Conservation (phyloP, 2,888 invertebrate species). For the Pelosia muscerda region DNA sequence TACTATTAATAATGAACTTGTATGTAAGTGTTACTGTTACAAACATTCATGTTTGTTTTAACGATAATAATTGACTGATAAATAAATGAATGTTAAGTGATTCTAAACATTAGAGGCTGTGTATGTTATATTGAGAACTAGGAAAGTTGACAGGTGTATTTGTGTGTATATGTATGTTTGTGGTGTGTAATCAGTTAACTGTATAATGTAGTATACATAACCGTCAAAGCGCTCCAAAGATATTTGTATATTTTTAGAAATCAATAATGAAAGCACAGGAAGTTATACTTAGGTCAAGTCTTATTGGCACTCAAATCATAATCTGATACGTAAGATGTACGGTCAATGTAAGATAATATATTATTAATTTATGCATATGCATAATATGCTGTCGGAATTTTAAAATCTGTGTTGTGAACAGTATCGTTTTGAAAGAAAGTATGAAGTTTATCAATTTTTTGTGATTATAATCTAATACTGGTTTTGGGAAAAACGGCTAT, state of each 20-base stretch:
- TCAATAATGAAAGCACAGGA: background rate
- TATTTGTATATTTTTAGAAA: slow-evolving; percentile 4
- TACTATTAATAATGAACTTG: background rate
- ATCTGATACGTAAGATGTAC: background rate
- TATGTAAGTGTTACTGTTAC: slow-evolving; percentile 14
- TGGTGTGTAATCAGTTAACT: background rate
- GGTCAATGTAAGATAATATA: slow-evolving; percentile 2
- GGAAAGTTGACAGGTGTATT: background rate
- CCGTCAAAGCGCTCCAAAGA: background rate
- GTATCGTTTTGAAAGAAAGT: background rate
- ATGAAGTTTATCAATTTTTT: background rate
- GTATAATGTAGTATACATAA: background rate
- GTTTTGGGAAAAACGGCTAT: background rate
- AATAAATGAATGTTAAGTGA: background rate
- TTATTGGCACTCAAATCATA: slow-evolving; percentile 2
- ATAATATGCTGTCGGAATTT: background rate
- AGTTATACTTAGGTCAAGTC: background rate
- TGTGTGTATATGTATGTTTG: background rate
- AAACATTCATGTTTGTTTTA: background rate
- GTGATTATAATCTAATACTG: background rate
- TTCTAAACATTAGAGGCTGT: slow-evolving; percentile 6
- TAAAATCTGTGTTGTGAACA: background rate
- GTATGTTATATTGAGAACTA: background rate
- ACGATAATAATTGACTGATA: slow-evolving; percentile 9
- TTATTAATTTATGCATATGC: slow-evolving; percentile 1